Evolutionary conservation across 1,140 invertebrate genomes (phyloP), one percentile per base, ranked within the genome.

Genomic region (Reticulitermes speratus): DNA sequence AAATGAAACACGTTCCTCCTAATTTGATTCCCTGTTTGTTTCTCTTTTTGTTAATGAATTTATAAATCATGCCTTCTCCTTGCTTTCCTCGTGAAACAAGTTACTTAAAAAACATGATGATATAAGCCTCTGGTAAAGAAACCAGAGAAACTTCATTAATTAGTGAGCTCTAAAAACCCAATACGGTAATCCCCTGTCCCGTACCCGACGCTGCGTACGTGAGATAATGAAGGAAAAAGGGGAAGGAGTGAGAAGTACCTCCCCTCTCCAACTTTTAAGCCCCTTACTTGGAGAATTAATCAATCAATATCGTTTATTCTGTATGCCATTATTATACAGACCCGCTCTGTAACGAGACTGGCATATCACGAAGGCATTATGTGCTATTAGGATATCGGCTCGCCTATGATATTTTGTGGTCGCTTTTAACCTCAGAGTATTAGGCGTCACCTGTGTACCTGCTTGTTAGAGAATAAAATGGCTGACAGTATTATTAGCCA

Each of bases 31-130:
- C n/a, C n/a, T 14, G 0, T 55, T 38, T 38, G 38, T 38, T 38
- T n/a, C 16, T 30, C n/a, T 75, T 75, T 75, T 75, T 75, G n/a
- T 75, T 75, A 75, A 75, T 75, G 65, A 75, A 75, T 75, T 75
- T 75, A 75, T 75, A 25, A 75, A 75, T 25, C 65, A 75, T 75
- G 65, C n/a, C 25, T 9, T 75, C 65, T 75, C 0, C 65, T 30
- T n/a, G 65, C 65, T 30, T 30, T 21, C 52, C 52, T 2, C 52
- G 52, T 55, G 5, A 55, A 21, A 55, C n/a, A 75, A 75, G 8
- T 30, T 75, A 75, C 65, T 75, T 75, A 75, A 75, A 75, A 69
- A 75, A 30, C 65, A 75, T 30, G 25, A 75, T 30, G 65, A 75
- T 75, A 75, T 75, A 75, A 75, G 65, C 65, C 65, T 25, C 7